These are phyloP conservation scores for Macrosiphum euphorbiae DNA, from an alignment of 2,888 invertebrate genomes.

Conservation along the genomic window DNA sequence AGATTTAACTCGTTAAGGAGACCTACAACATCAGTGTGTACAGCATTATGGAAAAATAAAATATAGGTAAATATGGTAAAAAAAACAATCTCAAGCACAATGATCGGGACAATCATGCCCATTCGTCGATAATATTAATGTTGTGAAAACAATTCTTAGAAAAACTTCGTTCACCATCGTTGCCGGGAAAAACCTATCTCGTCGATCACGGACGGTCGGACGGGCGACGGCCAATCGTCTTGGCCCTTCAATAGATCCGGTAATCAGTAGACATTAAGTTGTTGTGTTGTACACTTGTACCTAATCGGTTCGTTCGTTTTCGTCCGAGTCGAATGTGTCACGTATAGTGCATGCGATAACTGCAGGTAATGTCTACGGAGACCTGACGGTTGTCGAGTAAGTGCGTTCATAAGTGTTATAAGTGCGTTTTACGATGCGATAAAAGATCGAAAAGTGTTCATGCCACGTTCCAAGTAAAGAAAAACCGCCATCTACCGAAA, in stretches of 20 bases:
- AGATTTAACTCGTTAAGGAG: background rate
- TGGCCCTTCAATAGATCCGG: background rate
- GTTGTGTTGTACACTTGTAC: background rate
- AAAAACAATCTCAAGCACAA: background rate
- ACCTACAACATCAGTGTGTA: background rate
- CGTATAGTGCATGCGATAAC: background rate
- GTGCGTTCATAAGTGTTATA: background rate
- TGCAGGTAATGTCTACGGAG: background rate
- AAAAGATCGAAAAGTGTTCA: background rate
- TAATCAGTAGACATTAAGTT: background rate
- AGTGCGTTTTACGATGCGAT: no score
- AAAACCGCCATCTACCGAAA: background rate
- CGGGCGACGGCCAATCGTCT: background rate
- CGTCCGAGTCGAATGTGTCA: background rate
- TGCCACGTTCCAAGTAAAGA: background rate
- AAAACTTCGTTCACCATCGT: background rate
- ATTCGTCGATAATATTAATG: background rate
- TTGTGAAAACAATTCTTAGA: background rate
- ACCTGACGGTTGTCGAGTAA: background rate
- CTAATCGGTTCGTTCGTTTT: background rate
- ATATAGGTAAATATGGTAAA: background rate
- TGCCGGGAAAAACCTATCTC: background rate
- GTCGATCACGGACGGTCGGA: background rate
- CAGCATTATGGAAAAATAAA: background rate
- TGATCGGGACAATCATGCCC: background rate